Evolutionary conservation across 2,113 vertebrate species (phyloP).

Genomic region (Oreochromis niloticus): DNA sequence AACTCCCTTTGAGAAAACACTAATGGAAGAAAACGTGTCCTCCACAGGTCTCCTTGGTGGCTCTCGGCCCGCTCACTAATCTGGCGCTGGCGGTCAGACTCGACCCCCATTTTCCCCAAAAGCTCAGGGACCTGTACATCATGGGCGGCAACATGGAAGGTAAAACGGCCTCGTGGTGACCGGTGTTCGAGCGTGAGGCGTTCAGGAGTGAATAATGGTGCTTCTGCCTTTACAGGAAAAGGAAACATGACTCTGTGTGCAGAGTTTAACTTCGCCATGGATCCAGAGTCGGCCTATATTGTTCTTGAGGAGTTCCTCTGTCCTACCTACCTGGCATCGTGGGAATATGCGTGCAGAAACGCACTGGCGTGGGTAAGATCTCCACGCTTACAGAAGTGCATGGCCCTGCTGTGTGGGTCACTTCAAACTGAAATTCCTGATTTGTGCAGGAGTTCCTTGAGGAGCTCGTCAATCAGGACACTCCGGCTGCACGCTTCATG

Average conservation of each 20-base stretch:
- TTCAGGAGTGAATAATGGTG: neutral
- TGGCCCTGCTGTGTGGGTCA: neutral
- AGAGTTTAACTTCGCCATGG: constrained; percentile 76
- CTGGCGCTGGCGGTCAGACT: constrained; percentile 70
- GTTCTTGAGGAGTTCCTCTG: constrained; percentile 75
- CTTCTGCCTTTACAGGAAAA: constrained; percentile 57
- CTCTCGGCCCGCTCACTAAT: constrained; percentile 75
- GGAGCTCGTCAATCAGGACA: constrained; percentile 59
- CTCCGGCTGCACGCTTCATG: constrained; percentile 65
- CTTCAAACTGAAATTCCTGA: neutral
- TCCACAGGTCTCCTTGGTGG: constrained; percentile 70
- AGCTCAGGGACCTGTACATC: constrained; percentile 70
- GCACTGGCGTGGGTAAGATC: constrained; percentile 69
- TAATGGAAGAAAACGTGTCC: neutral
- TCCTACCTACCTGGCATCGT: constrained; percentile 63
- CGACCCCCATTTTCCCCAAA: constrained; percentile 66
- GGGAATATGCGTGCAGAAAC: constrained; percentile 71
- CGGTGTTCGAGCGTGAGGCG: neutral
- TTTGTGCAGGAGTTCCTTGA: constrained; percentile 70
- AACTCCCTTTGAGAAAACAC: neutral
- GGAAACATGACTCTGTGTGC: constrained; percentile 70
- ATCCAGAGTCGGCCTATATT: constrained; percentile 73
- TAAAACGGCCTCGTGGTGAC: neutral
- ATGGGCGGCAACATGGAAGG: constrained; percentile 81
- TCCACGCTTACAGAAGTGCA: rapidly evolving